phyloP scores from a whole-genome alignment of 53 echinoderm and acorn worm species.

The Echinometra lucunter region DNA sequence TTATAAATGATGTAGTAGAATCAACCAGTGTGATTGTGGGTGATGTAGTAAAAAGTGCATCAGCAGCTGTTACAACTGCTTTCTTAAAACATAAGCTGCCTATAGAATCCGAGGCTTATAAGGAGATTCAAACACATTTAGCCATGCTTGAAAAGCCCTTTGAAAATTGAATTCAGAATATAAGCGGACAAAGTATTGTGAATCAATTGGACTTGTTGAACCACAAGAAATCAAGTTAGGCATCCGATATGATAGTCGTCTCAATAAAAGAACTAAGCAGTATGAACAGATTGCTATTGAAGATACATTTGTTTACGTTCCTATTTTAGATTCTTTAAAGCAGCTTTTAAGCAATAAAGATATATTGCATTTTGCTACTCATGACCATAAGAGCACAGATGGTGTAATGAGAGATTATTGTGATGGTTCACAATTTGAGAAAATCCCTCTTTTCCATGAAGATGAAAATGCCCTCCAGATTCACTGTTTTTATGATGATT shows the following conservation, averaged over 20 bases:
- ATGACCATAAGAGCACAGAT: slow-evolving; percentile 64
- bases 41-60: slow-evolving; percentile 72
- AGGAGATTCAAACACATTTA: slow-evolving; percentile 69
- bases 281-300: slow-evolving; percentile 72
- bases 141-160: slow-evolving; percentile 67
- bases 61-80: slow-evolving; percentile 66
- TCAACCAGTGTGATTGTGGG: slow-evolving; percentile 60
- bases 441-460: slow-evolving; percentile 69
- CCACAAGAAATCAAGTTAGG: slow-evolving; percentile 66
- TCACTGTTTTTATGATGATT: slow-evolving; percentile 70
- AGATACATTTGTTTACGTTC: slow-evolving; percentile 69
- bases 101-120: slow-evolving; percentile 57
- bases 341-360: slow-evolving; percentile 54
- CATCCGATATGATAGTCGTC: slow-evolving; percentile 68
- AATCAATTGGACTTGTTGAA: slow-evolving; percentile 52
- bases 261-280: slow-evolving; percentile 67
- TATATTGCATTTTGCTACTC: slow-evolving; percentile 69
- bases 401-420: slow-evolving; percentile 73
- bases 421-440: slow-evolving; percentile 72
- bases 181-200: slow-evolving; percentile 67
- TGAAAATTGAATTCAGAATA: slow-evolving; percentile 72
- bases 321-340: slow-evolving; percentile 62
- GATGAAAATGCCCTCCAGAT: slow-evolving; percentile 71
- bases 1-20: slow-evolving; percentile 66
- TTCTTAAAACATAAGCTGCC: slow-evolving; percentile 67